Evolutionary conservation across 2,113 vertebrate genomes (phyloP), one percentile per base, ranked within the genome.

Genomic region (Petrocephalus microphthalmus): DNA sequence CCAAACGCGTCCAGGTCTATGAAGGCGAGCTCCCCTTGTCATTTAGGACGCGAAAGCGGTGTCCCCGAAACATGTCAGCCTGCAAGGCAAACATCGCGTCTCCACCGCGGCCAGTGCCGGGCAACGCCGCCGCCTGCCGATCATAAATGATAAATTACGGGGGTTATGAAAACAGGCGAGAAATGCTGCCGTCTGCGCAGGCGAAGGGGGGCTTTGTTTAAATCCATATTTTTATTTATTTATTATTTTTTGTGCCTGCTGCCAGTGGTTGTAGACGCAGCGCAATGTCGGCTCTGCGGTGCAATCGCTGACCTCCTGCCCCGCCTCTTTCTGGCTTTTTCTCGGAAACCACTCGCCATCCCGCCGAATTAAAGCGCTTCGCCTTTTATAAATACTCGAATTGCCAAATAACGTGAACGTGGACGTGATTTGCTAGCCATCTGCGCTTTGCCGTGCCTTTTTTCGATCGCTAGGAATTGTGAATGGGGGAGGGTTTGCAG

Each of bases 91-190:
- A 25, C 52, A 37, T 54, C n/a, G 54, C 84, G 52, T 85, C 84
- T 54, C 84, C 84, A 33, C 54, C 84, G 29, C 15, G 45, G 20
- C 13, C 82, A 51, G 45, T 17, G 10, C 25, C 52, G 33, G 51
- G 49, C n/a, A 83, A 83, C 81, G 20, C 81, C 45, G 83, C 51
- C 47, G 83, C 83, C 83, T 85, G 83, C 45, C 47, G 83, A 53
- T 29, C 83, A 54, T 8, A 54, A 85, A 85, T 25, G 5, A 56
- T 85, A 85, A 85, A 85, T 47, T 45, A 82, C 37, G 15, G 33
- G 33, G 29, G 5, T 78, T 78, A 78, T 78, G 33, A 19, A 19
- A 5, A 78, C 19, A 42, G 71, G 33, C 33, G 13, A 78, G 71
- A 42, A 42, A 42, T 78, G 71, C 5, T 42, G 33, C 33, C 15